These are phyloP conservation scores for Galbula dea DNA, from an alignment of 2,113 vertebrate species.

Conservation along the genomic window DNA sequence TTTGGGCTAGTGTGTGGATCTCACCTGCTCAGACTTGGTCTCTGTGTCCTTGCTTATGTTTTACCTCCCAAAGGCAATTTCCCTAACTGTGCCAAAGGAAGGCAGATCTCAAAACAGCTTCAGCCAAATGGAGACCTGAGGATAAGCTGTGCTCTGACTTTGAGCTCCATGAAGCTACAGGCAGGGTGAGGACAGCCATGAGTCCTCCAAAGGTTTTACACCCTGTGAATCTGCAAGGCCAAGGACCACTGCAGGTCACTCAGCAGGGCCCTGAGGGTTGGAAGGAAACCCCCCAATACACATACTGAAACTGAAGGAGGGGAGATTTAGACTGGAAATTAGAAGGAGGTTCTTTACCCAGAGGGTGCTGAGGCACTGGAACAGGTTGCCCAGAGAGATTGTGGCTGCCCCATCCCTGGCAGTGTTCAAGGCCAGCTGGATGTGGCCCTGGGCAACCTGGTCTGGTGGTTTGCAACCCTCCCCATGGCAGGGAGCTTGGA, in stretches of 20 bases:
- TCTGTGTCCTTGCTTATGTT: neutral
- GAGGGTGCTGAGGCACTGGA: too few relatives aligned
- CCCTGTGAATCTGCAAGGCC: neutral
- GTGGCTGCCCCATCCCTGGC: too few relatives aligned
- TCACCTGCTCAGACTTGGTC: neutral
- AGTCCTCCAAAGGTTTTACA: neutral
- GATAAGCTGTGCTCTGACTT: neutral
- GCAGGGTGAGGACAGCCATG: neutral
- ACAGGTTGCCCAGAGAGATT: too few relatives aligned
- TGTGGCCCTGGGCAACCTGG: too few relatives aligned
- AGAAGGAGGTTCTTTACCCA: too few relatives aligned
- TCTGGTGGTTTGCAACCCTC: too few relatives aligned
- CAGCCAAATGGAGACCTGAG: fast-evolving
- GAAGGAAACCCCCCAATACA: neutral
- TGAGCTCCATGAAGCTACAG: fast-evolving
- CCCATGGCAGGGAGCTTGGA: too few relatives aligned
- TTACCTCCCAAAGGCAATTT: neutral
- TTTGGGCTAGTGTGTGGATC: neutral
- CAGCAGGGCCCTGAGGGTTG: fast-evolving
- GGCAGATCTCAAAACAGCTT: neutral
- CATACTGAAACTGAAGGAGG: too few relatives aligned
- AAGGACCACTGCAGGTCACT: neutral
- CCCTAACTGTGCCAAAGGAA: neutral
- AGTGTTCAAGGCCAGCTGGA: too few relatives aligned
- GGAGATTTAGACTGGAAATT: too few relatives aligned